A percentile compares a stretch with the other conserved stretches of the same genome.
Evolutionary conservation across 2,113 vertebrate genomes (phyloP).

Genomic region (Felis catus): F.catus_Fca126_mat1.0 CM031424.1:70641001-70641500

Average conservation of each 20-base stretch:
- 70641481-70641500: neutral
- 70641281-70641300: neutral
- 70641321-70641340: neutral
- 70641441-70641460: neutral
- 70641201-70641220: neutral
- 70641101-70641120: neutral
- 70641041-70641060: neutral
- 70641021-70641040: neutral
- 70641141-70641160: neutral
- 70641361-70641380: neutral
- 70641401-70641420: neutral
- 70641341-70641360: neutral
- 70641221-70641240: neutral
- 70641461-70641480: neutral
- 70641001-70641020: neutral
- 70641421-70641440: neutral
- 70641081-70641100: neutral
- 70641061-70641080: neutral
- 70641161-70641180: neutral
- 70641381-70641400: accelerated
- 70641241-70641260: neutral
- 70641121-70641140: neutral
- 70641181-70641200: neutral
- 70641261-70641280: neutral
- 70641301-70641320: neutral